phyloP scores from a whole-genome alignment of 2,888 invertebrate genomes.

The Oasisia sp. region DNA sequence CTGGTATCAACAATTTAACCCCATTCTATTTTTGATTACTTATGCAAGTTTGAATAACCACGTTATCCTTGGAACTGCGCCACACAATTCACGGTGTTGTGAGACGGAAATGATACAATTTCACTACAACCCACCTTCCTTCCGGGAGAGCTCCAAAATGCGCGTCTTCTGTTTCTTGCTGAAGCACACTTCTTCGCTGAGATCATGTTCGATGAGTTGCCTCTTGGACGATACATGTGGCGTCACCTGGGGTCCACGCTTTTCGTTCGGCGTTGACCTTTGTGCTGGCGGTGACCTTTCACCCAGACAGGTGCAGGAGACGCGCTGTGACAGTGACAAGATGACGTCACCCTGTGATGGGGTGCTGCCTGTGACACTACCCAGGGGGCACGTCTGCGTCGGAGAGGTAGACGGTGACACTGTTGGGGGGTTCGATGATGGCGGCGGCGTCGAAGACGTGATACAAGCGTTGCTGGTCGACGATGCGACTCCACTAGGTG shows the following conservation, averaged over 20 bases:
- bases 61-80: background rate
- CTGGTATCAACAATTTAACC: background rate
- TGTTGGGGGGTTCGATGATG: background rate
- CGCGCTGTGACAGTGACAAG: background rate
- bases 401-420: background rate
- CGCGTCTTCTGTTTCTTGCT: constrained; percentile 41
- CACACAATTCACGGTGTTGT: background rate
- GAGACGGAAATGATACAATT: background rate
- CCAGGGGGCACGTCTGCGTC: background rate
- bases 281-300: background rate
- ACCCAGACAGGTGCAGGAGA: background rate
- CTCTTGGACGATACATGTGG: constrained; percentile 21
- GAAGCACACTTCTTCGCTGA: constrained; percentile 29
- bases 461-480: background rate
- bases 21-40: background rate
- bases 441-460: background rate
- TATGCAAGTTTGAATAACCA: background rate
- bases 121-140: constrained; percentile 31
- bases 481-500: background rate
- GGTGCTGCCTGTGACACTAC: constrained; percentile 2
- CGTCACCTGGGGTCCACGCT: background rate
- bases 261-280: background rate
- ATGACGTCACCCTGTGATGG: background rate
- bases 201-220: constrained; percentile 27
- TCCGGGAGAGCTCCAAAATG: constrained; percentile 33